A percentile compares a stretch with the other conserved stretches of the same genome.
Evolutionary conservation across 2,797 vertebrate species (phyloP).

Genomic region (Naso thynnoides): DNA sequence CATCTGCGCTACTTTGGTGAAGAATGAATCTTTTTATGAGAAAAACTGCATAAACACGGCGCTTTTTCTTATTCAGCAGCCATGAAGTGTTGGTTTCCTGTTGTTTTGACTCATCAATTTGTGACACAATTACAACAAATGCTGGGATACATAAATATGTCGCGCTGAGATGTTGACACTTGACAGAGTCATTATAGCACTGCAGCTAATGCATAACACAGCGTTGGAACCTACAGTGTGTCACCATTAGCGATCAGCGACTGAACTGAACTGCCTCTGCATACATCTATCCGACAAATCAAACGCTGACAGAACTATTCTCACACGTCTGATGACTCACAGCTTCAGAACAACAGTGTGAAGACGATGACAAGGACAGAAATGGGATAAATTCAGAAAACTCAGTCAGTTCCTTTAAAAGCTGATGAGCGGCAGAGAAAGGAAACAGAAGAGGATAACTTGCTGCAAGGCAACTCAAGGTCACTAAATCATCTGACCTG

Average conservation of each 20-base stretch:
- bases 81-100: constrained; percentile 12
- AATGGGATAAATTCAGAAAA: not conserved
- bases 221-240: not conserved
- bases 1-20: not conserved
- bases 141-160: constrained; percentile 5
- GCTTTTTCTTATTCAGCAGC: constrained; percentile 12
- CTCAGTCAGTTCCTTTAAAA: constrained; percentile 2
- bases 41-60: not conserved
- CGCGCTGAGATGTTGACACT: constrained; percentile 7
- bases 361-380: constrained; percentile 12
- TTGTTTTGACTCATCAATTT: constrained; percentile 26
- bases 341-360: constrained; percentile 1
- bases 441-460: not conserved
- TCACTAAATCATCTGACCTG: not conserved
- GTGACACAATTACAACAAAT: constrained; percentile 21
- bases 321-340: constrained; percentile 24
- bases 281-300: constrained; percentile 7
- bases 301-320: constrained; percentile 8
- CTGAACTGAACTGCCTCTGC: not conserved
- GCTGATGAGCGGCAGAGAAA: not conserved
- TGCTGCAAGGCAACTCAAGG: not conserved
- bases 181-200: constrained; percentile 15
- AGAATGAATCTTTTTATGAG: not conserved
- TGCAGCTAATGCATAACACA: constrained; percentile 11
- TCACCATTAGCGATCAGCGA: constrained; percentile 2